These are phyloP conservation scores for Psettodes erumei DNA, from an alignment of 2,113 vertebrate genomes.

Conservation along the genomic window DNA sequence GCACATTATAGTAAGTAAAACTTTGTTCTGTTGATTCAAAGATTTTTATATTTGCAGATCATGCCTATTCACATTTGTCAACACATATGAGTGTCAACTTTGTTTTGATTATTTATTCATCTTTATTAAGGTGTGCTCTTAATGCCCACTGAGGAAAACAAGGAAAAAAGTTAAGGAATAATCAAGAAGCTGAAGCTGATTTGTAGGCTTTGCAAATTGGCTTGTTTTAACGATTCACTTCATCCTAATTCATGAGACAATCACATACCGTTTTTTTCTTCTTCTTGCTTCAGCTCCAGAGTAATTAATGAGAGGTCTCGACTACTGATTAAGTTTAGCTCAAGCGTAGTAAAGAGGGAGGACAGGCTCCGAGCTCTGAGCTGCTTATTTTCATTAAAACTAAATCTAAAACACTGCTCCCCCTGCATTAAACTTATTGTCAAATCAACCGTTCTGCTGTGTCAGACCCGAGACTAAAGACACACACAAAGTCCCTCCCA, in stretches of 20 bases:
- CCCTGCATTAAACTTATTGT: slow-evolving; percentile 47
- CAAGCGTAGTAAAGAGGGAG: slow-evolving; percentile 56
- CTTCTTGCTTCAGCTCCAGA: slow-evolving; percentile 15
- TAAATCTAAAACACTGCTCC: slow-evolving; percentile 44
- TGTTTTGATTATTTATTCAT: background rate
- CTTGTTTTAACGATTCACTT: slow-evolving; percentile 58
- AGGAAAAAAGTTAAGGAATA: slow-evolving; percentile 15
- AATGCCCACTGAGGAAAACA: background rate
- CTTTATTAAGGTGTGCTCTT: background rate
- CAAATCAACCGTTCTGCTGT: slow-evolving; percentile 26
- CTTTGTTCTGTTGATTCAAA: too few species aligned
- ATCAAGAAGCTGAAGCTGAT: slow-evolving; percentile 15
- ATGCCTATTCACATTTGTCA: too few species aligned
- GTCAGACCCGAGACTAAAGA: background rate
- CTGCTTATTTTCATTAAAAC: slow-evolving; percentile 56
- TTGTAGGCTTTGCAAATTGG: slow-evolving; percentile 38
- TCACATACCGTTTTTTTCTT: slow-evolving; percentile 29
- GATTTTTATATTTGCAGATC: too few species aligned
- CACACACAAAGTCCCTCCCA: background rate
- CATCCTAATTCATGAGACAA: slow-evolving; percentile 64
- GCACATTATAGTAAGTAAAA: too few species aligned
- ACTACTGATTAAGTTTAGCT: slow-evolving; percentile 63
- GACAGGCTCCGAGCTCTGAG: slow-evolving; percentile 45
- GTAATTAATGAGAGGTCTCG: slow-evolving; percentile 60
- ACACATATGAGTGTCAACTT: too few species aligned